Evolutionary conservation across 2,888 invertebrate species (phyloP).

Genomic region (Patella ulyssiponensis): DNA sequence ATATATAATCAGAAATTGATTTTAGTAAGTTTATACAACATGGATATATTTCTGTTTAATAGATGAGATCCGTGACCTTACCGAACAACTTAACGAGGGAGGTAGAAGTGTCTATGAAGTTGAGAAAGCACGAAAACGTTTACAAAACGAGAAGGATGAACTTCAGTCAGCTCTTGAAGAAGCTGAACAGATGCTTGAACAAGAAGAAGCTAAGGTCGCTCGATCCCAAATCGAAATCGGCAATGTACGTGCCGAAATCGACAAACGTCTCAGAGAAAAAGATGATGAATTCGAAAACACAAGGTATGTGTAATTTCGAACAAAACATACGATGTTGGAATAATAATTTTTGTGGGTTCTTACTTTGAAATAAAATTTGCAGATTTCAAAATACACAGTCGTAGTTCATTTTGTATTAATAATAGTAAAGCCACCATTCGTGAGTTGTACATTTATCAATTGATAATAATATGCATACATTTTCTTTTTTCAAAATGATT

Average conservation of each 20-base stretch:
- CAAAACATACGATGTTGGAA: too few species aligned
- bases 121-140: constrained; percentile 96
- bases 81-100: constrained; percentile 99
- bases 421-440: too few species aligned
- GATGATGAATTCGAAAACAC: constrained; percentile 99
- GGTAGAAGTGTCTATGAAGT: constrained; percentile 99
- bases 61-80: constrained; percentile 97
- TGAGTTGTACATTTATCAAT: too few species aligned
- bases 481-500: too few species aligned
- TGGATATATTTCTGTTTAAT: not conserved
- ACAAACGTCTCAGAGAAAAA: constrained; percentile 98
- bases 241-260: constrained; percentile 98
- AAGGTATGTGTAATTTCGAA: constrained; percentile 60
- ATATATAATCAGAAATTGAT: too few species aligned
- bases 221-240: constrained; percentile 96
- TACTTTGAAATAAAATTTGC: too few species aligned
- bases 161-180: constrained; percentile 98
- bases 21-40: too few species aligned
- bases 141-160: constrained; percentile 99
- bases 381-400: too few species aligned
- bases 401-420: too few species aligned
- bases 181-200: constrained; percentile 97
- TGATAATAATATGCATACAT: too few species aligned
- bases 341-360: too few species aligned
- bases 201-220: constrained; percentile 93